Conservation (phyloP, 2,888 invertebrate genomes). For the Aspidiotus rigidus region DNA sequence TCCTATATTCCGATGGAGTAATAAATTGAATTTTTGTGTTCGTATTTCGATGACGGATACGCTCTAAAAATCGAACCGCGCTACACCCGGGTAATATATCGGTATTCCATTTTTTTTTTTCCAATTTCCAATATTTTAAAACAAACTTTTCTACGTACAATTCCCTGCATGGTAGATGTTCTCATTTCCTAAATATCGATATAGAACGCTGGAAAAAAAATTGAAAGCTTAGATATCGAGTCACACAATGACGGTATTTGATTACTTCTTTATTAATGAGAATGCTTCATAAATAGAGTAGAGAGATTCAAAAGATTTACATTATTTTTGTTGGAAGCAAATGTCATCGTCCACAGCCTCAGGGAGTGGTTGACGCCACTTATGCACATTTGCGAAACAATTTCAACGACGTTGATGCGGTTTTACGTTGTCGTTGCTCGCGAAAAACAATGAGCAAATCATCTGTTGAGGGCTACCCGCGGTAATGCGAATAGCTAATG, state of each 20-base stretch:
- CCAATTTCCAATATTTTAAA: no score
- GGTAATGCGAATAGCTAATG: conserved; percentile 1
- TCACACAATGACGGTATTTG: no score
- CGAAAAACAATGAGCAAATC: conserved; percentile 2
- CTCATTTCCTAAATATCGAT: neutral
- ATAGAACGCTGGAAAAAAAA: no score
- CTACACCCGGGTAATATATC: no score
- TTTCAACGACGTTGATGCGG: neutral
- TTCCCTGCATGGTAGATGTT: no score
- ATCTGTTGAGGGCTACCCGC: neutral
- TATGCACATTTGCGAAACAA: neutral
- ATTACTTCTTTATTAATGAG: neutral
- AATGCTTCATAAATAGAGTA: neutral
- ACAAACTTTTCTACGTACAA: no score
- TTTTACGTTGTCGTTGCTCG: neutral
- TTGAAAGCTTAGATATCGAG: no score
- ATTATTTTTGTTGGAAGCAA: neutral
- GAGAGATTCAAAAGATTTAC: neutral
- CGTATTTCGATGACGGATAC: conserved; percentile 1
- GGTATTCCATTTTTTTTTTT: no score
- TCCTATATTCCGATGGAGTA: neutral
- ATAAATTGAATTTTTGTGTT: conserved; percentile 4
- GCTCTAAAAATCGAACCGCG: neutral
- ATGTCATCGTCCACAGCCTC: neutral
- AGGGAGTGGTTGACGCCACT: neutral